These are phyloP conservation scores for Drosophila elegans DNA, from an alignment of 1,140 invertebrate species.

Conservation along the genomic window DNA sequence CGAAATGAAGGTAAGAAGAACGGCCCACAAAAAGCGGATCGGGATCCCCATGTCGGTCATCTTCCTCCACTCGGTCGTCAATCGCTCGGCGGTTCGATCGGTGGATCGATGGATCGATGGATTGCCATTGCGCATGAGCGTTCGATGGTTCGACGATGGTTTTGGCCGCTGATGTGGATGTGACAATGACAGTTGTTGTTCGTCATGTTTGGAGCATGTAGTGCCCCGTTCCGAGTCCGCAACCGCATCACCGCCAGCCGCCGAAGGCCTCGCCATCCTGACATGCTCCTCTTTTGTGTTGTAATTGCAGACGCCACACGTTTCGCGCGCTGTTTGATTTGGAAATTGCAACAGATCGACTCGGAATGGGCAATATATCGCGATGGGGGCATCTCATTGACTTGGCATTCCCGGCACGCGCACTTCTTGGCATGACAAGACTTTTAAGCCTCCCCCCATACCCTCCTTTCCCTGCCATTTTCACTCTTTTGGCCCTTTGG, in stretches of 20 bases:
- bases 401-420: slow-evolving; percentile 79
- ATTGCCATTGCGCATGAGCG: slow-evolving; percentile 42
- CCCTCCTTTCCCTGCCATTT: not conserved
- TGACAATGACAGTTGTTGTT: slow-evolving; percentile 84
- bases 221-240: slow-evolving; percentile 6
- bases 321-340: slow-evolving; percentile 81
- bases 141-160: slow-evolving; percentile 19
- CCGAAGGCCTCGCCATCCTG: slow-evolving; percentile 4
- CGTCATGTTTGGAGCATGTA: slow-evolving; percentile 81
- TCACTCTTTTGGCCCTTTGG: slow-evolving; percentile 20
- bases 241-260: not conserved
- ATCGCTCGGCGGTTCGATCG: slow-evolving; percentile 26
- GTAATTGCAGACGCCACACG: slow-evolving; percentile 84
- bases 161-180: slow-evolving; percentile 57
- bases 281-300: slow-evolving; percentile 67
- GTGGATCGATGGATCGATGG: slow-evolving; percentile 30
- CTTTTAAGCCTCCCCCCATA: slow-evolving; percentile 43
- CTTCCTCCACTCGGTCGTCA: slow-evolving; percentile 35
- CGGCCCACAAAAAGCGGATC: slow-evolving; percentile 29
- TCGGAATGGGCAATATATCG: slow-evolving; percentile 65
- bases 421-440: slow-evolving; percentile 78
- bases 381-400: slow-evolving; percentile 54
- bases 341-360: slow-evolving; percentile 79
- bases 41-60: slow-evolving; percentile 45
- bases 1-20: slow-evolving; percentile 2